Evolutionary conservation across 2,797 vertebrate genomes (phyloP), one percentile per base, ranked within the genome.

Genomic region (Sphenopsis melanotis): DNA sequence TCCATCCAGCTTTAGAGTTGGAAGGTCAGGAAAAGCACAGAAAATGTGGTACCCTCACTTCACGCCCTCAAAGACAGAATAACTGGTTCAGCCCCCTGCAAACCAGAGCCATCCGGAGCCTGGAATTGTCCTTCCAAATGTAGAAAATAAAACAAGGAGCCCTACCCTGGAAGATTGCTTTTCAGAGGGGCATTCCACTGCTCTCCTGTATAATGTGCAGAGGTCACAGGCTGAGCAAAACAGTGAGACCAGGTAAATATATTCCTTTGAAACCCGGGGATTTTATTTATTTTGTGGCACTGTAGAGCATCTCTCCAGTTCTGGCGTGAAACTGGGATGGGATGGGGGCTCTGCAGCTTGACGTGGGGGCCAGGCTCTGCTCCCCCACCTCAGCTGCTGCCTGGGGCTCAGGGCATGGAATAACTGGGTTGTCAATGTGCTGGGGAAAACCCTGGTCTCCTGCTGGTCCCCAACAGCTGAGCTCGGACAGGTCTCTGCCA

Each of bases 1-100:
- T 93, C 71, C 92, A 78, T 52, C 87, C 91, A 94, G 93, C 92
- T 96, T 91, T 86, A 46, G 95, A 89, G 92, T 22, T 83, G 66
- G 85, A 94, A 96, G 86, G 93, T 94, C 72, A 96, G 92, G 90
- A 92, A 87, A 85, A 94, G 76, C n/a, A 15, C 89, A 91, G 80
- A 87, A 44, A 66, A 24, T 15, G 41, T 21, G 19, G 82, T 59
- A 32, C 37, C 47, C 32, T 42, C 57, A 78, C 61, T 75, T 95
- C 13, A 2, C 70, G 77, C 82, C 76, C 80, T 75, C 53, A 23
- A 70, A 87, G 81, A 70, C 53, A 85, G 82, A 88, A 93, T 84
- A 49, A 46, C 44, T 36, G 6, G 29, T 69, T 95, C 52, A 83
- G 80, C 85, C 2, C 3, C 37, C 46, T 14, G 46, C 12, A 46